A percentile compares a stretch with the other conserved stretches of the same genome.
Evolutionary conservation across 2,888 invertebrate genomes (phyloP).

Genomic region (Synanthedon tipuliformis): DNA sequence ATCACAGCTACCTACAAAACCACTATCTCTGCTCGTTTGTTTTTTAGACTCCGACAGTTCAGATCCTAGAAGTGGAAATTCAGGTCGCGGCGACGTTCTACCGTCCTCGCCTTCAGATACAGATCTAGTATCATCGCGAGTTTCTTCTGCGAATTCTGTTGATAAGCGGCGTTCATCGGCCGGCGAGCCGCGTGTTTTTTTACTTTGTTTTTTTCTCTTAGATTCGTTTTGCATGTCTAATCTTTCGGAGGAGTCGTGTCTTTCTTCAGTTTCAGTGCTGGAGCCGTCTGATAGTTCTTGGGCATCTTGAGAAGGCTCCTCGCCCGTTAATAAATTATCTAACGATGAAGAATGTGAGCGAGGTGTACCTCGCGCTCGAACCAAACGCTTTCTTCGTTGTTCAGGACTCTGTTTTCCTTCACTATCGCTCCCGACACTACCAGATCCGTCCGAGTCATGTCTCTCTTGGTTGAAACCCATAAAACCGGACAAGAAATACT

Average conservation of each 20-base stretch:
- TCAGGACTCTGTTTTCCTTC: constrained; percentile 90
- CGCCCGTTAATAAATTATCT: constrained; percentile 79
- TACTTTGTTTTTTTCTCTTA: constrained; percentile 84
- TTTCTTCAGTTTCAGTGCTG: constrained; percentile 80
- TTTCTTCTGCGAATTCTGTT: constrained; percentile 72
- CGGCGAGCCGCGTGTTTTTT: constrained; percentile 74
- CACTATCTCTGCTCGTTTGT: constrained; percentile 87
- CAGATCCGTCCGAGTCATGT: constrained; percentile 84
- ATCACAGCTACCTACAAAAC: constrained; percentile 89
- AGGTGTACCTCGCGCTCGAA: constrained; percentile 85
- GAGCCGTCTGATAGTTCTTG: constrained; percentile 78
- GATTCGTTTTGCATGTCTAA: constrained; percentile 83
- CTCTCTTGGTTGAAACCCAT: constrained; percentile 84
- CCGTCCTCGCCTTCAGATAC: constrained; percentile 77
- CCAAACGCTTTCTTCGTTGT: constrained; percentile 83
- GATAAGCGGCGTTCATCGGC: constrained; percentile 75
- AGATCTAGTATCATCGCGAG: constrained; percentile 68
- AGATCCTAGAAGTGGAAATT: constrained; percentile 69
- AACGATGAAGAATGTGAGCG: constrained; percentile 85
- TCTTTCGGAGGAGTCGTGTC: constrained; percentile 75
- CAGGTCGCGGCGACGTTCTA: constrained; percentile 76
- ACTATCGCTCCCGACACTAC: constrained; percentile 91
- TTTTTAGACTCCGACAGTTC: constrained; percentile 76
- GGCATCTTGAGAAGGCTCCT: constrained; percentile 64
- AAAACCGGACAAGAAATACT: constrained; percentile 89